Evolutionary conservation across 2,888 invertebrate genomes (phyloP).

Genomic region (Molorchus minor): DNA sequence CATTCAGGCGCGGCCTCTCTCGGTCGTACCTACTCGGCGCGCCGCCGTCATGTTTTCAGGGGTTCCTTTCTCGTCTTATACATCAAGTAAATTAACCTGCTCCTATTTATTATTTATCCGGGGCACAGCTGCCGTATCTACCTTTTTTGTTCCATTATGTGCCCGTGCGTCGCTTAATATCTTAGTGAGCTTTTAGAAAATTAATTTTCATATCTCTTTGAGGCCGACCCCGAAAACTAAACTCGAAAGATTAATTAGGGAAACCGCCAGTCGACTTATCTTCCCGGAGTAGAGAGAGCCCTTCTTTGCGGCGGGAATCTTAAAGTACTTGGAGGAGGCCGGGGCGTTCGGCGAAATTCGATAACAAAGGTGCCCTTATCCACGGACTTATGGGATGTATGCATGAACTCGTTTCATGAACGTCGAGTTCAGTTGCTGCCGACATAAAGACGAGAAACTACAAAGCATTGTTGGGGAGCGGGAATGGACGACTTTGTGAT

Average conservation of each 20-base stretch:
- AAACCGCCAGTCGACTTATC: conserved; percentile 48
- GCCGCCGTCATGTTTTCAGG: too few species aligned
- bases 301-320: conserved; percentile 10
- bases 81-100: too few species aligned
- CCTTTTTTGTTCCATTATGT: too few species aligned
- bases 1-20: too few species aligned
- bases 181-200: conserved; percentile 45
- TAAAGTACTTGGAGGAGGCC: conserved; percentile 2
- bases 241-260: conserved; percentile 52
- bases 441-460: conserved; percentile 7
- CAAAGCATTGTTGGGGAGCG: conserved; percentile 15
- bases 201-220: conserved; percentile 54
- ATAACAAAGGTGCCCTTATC: conserved; percentile 22
- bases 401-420: conserved; percentile 20
- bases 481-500: background rate
- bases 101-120: too few species aligned
- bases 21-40: too few species aligned
- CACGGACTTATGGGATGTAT: background rate
- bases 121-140: too few species aligned
- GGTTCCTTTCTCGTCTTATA: too few species aligned
- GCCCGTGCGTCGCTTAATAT: conserved; percentile 4
- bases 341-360: conserved; percentile 22
- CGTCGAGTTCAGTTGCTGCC: conserved; percentile 16
- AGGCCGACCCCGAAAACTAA: conserved; percentile 48
- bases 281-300: conserved; percentile 32